phyloP scores from a whole-genome alignment of 2,113 vertebrate species.

The Sceloporus undulatus region DNA sequence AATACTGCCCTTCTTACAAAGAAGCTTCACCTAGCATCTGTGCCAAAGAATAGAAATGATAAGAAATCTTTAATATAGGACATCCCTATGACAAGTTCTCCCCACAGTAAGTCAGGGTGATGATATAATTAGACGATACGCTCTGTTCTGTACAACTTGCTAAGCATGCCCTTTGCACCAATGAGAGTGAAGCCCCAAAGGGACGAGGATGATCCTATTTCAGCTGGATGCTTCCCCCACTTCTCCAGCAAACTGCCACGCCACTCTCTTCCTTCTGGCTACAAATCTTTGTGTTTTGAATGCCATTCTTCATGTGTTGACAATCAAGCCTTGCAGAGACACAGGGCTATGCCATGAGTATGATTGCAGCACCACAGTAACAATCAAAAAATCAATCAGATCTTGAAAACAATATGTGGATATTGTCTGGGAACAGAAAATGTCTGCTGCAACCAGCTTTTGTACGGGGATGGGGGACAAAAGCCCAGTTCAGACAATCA shows the following conservation, averaged over 20 bases:
- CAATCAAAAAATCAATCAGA: not conserved
- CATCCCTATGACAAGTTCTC: slow-evolving; percentile 39
- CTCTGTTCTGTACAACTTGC: slow-evolving; percentile 47
- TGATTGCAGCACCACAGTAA: not conserved
- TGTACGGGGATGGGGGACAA: not conserved
- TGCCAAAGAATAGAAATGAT: not conserved
- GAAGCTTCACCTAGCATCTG: accelerated
- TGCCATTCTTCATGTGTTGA: not conserved
- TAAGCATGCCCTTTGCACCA: not conserved
- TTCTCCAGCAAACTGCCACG: not conserved
- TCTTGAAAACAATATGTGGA: slow-evolving; percentile 2
- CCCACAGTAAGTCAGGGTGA: slow-evolving; percentile 56
- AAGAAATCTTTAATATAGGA: not conserved
- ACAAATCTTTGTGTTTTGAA: not conserved
- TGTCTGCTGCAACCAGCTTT: not conserved
- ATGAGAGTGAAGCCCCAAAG: not conserved
- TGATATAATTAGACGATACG: slow-evolving; percentile 74
- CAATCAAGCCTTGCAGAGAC: not conserved
- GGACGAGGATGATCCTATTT: slow-evolving; percentile 61
- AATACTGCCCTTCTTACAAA: not conserved
- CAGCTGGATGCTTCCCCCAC: slow-evolving; percentile 6
- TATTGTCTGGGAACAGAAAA: not conserved
- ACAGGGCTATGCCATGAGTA: too few species aligned
- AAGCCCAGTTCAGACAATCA: not conserved
- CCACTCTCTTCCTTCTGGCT: not conserved